These are phyloP conservation scores for Hedya salicella DNA, from an alignment of 2,888 invertebrate species.

Conservation along the genomic window DNA sequence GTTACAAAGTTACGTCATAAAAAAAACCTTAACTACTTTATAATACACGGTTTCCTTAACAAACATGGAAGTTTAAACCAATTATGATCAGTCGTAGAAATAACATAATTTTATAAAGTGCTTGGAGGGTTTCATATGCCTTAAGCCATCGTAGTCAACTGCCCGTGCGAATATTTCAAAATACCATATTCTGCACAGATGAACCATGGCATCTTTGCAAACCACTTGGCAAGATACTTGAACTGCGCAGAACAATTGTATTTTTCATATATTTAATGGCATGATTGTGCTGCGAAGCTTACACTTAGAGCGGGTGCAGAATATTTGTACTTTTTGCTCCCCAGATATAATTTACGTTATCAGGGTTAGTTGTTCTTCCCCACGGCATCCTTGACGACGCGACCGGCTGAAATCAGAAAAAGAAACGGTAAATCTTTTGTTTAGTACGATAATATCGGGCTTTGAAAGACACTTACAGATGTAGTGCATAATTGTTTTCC, in stretches of 20 bases:
- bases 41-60: constrained; percentile 50
- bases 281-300: constrained; percentile 55
- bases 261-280: constrained; percentile 43
- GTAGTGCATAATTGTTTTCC: too few species aligned
- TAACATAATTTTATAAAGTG: background rate
- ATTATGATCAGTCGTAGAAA: constrained; percentile 38
- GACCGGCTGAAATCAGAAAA: constrained; percentile 68
- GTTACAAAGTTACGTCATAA: constrained; percentile 58
- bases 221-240: background rate
- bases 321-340: constrained; percentile 57
- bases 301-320: constrained; percentile 44
- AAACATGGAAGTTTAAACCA: constrained; percentile 38
- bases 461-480: too few species aligned
- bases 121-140: background rate
- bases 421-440: constrained; percentile 28
- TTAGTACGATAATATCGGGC: too few species aligned
- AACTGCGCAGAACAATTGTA: constrained; percentile 7
- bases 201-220: constrained; percentile 1
- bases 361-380: constrained; percentile 68
- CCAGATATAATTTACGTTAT: constrained; percentile 25
- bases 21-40: constrained; percentile 59
- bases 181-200: background rate
- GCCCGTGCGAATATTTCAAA: constrained; percentile 6
- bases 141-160: constrained; percentile 1
- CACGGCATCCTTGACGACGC: constrained; percentile 69